These are phyloP conservation scores for Neolamprologus tretocephalus DNA, from an alignment of 2,113 vertebrate genomes.

Conservation along the genomic window DNA sequence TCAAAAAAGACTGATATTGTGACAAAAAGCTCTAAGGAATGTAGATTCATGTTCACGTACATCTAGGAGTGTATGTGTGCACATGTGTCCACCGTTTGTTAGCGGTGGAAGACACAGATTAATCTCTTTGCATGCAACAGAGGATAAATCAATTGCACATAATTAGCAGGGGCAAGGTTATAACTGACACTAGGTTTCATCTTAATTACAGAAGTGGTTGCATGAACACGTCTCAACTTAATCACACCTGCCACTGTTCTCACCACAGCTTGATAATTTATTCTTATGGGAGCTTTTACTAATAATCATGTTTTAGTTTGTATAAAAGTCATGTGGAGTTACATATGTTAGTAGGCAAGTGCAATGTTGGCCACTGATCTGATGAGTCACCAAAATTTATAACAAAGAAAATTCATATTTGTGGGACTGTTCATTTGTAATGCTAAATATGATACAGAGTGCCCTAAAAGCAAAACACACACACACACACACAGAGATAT, in stretches of 20 bases:
- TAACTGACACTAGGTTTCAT: constrained; percentile 94
- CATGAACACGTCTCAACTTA: constrained; percentile 86
- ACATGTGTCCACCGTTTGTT: neutral
- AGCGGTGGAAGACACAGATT: constrained; percentile 77
- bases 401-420: neutral
- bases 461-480: neutral
- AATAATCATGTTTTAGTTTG: neutral
- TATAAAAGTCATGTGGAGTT: neutral
- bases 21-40: neutral
- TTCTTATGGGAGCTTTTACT: neutral
- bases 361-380: neutral
- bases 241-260: constrained; percentile 84
- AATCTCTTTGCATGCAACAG: constrained; percentile 85
- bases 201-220: constrained; percentile 92
- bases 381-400: neutral
- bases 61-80: neutral
- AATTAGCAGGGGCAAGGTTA: constrained; percentile 94
- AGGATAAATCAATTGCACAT: constrained; percentile 95
- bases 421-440: neutral
- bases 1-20: neutral
- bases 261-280: constrained; percentile 3
- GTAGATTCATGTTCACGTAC: neutral
- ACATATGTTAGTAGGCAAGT: neutral
- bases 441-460: neutral
- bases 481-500: neutral